Evolutionary conservation across 2,797 vertebrate species (phyloP).

Genomic region (Pyrocephalus nanus): DNA sequence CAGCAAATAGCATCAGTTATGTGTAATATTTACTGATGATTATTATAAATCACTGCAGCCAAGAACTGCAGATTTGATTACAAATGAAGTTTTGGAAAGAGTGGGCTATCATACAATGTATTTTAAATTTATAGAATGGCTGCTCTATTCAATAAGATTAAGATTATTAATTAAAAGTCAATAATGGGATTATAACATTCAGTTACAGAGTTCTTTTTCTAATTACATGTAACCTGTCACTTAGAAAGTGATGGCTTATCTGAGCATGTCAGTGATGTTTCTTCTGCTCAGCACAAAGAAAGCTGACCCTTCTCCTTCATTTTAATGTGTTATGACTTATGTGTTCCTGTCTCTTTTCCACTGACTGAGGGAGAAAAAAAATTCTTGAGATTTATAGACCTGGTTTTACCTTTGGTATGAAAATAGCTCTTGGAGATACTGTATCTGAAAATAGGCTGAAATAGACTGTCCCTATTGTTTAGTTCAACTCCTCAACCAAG

Average conservation of each 20-base stretch:
- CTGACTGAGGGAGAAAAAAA: neutral
- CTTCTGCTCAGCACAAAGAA: neutral
- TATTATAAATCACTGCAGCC: neutral
- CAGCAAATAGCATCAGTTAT: neutral
- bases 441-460: constrained; percentile 36
- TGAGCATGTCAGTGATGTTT: neutral
- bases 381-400: neutral
- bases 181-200: constrained; percentile 17
- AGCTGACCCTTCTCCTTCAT: constrained; percentile 21
- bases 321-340: constrained; percentile 54
- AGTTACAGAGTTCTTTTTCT: constrained; percentile 16
- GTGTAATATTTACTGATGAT: neutral
- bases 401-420: constrained; percentile 39
- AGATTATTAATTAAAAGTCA: constrained; percentile 56
- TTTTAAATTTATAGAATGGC: constrained; percentile 53
- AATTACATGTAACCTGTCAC: constrained; percentile 47
- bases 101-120: neutral
- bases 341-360: constrained; percentile 47
- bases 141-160: constrained; percentile 8
- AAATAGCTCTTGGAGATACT: constrained; percentile 27
- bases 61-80: neutral
- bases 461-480: constrained; percentile 32
- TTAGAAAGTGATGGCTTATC: constrained; percentile 29
- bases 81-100: constrained; percentile 44
- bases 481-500: neutral